Conservation (phyloP, 2,797 vertebrate genomes). For the Lepidocolaptes lacrymiger region DNA sequence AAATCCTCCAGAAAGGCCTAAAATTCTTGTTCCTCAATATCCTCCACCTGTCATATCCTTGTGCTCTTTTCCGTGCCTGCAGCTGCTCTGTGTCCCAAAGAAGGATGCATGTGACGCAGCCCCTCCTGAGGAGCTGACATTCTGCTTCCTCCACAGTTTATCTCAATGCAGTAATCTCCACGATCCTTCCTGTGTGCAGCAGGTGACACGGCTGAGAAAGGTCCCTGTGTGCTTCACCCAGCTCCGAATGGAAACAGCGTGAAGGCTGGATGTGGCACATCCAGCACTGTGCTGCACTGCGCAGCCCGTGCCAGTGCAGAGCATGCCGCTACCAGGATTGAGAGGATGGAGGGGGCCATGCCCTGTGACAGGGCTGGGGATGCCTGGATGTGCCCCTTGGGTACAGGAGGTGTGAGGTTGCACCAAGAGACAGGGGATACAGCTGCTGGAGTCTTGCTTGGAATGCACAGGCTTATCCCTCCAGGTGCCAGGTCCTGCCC, state of each 20-base stretch:
- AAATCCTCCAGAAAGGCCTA: neutral
- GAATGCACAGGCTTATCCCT: fast-evolving
- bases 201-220: neutral
- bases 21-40: neutral
- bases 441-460: neutral
- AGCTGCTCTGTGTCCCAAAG: neutral
- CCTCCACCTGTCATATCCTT: fast-evolving
- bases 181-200: neutral
- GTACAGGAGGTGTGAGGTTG: neutral
- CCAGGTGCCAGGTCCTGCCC: neutral
- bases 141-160: constrained; percentile 17
- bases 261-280: neutral
- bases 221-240: neutral
- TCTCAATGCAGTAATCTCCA: neutral
- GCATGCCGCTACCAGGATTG: neutral
- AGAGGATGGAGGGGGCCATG: neutral
- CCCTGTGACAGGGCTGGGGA: too few species aligned
- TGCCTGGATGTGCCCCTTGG: neutral
- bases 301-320: neutral
- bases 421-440: neutral
- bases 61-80: neutral
- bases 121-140: neutral
- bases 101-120: neutral
- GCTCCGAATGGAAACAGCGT: neutral
- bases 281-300: too few species aligned